Evolutionary conservation across 2,888 invertebrate species (phyloP), one percentile per base, ranked within the genome.

Genomic region (Chironomus tentans): DNA sequence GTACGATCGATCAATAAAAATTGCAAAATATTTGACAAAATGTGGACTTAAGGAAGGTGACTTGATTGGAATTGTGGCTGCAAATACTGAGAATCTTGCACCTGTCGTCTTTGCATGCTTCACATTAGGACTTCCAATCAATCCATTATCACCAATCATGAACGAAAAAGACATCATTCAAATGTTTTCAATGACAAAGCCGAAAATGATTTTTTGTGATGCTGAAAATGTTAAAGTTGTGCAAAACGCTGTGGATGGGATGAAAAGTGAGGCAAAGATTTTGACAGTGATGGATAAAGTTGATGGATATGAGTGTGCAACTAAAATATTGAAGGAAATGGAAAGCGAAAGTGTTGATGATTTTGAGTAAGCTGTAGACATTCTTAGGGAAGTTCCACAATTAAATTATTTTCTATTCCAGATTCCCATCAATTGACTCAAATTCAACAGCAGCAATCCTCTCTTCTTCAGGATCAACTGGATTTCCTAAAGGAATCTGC

Each of bases 21-120:
- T 80, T 3, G 79, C 80, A 3, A 70, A 78, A 50, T 79, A 79
- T 28, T 78, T 81, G 28, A 72, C 77, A 7, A 70, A 77, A 0
- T 77, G 78, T 50, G 78, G 80, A 3, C 77, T 80, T 3, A 61
- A 22, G 2, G 76, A 78, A 76, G 78, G 79, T 6, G 78, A 82
- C 48, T 78, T 81, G 28, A 79, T 82, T 22, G 81, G 81, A 4
- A 50, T 82, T 10, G 70, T 80, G 18, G 81, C 80, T 5, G 77
- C 79, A 0, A 82, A 82, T 72, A 78, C 79, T 4, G 80, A 79
- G 0, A 79, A 81, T 76, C 24, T 81, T 56, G 79, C 80, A 2
- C 79, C 76, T 38, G 18, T 73, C n/a, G 73, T 73, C 4, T 68
- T 72, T 68, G 76, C 72, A 10, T 61, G 56, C 5, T 50, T 76